Evolutionary conservation across 2,113 vertebrate species (phyloP).

Genomic region (Calonectris borealis): DNA sequence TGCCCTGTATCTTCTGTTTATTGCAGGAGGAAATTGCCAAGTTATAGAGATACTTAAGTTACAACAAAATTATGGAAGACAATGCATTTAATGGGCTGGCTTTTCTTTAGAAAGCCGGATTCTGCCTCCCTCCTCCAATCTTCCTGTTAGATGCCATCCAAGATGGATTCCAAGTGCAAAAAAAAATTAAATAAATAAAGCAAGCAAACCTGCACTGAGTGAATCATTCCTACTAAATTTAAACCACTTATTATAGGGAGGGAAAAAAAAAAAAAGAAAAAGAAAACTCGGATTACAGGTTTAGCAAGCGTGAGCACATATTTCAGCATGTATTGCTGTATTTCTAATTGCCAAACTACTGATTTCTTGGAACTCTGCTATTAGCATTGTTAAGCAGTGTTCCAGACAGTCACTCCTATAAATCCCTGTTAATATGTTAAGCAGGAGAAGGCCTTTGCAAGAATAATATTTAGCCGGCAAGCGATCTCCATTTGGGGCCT

Average conservation of each 20-base stretch:
- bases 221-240: constrained; percentile 56
- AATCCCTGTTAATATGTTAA: constrained; percentile 32
- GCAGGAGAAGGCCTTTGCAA: constrained; percentile 8
- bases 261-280: not conserved
- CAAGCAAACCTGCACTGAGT: not conserved
- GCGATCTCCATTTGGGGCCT: not conserved
- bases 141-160: not conserved
- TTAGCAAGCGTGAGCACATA: constrained; percentile 25
- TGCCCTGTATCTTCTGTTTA: not conserved
- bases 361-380: constrained; percentile 50
- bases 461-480: not conserved
- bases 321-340: not conserved
- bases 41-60: not conserved
- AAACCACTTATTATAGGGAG: constrained; percentile 22
- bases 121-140: not conserved
- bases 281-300: constrained; percentile 9
- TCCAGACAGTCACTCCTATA: constrained; percentile 47
- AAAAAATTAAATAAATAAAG: not conserved
- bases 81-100: not conserved
- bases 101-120: not conserved
- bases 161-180: constrained; percentile 5
- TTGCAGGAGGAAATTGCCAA: not conserved
- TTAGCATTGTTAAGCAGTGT: constrained; percentile 30
- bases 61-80: not conserved
- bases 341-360: constrained; percentile 28